Base-by-base conservation (phyloP, 2,113 vertebrate genomes). In the Pycnonotus jocosus region DNA sequence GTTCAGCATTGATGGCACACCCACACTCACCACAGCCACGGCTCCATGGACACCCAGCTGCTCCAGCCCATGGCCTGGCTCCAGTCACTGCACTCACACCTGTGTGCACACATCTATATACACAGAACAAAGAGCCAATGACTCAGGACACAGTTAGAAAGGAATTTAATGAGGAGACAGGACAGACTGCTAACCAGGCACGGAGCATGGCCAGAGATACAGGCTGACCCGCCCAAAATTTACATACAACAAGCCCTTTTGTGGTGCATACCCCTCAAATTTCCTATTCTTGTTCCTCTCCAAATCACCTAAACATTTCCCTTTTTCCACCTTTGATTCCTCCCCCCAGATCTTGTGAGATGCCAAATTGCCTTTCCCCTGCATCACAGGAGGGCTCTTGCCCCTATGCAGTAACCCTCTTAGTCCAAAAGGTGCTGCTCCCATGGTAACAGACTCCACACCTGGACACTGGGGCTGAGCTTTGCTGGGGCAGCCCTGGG, bases 1-100 rank as follows among this genome's bases (percentile, higher is more conserved):
- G 40, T 33, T 64, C 1, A 0, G 7, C 14, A 10, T 5, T 7
- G 8, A 4, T 33, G 64, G 7, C 33, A 17, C 19, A 22, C 1
- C 17, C 24, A 9, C 12, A 11, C 30, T 45, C 1, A 0, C 10
- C 20, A 3, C 18, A 23, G 15, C 45, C 48, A 42, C 5, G n/a
- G 21, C 23, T 25, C 20, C 37, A 28, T 0, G 37, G 62, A 17
- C 31, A 48, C 11, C 27, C 3, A 23, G 19, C 16, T 2, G 2
- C 53, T 50, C 38, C 3, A 3, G 27, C 12, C 23, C 35, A 3
- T 0, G 0, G 3, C 15, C 37, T 30, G 31, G 13, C 45, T 35
- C 13, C 48, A 80, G 28, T 10, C 12, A 1, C 38, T 50, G 19
- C 57, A 35, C 15, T 60, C 54, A 42, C 31, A 53, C 15, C 19